Evolutionary conservation across 2,113 vertebrate species (phyloP).

Genomic region (Alectura lathami): DNA sequence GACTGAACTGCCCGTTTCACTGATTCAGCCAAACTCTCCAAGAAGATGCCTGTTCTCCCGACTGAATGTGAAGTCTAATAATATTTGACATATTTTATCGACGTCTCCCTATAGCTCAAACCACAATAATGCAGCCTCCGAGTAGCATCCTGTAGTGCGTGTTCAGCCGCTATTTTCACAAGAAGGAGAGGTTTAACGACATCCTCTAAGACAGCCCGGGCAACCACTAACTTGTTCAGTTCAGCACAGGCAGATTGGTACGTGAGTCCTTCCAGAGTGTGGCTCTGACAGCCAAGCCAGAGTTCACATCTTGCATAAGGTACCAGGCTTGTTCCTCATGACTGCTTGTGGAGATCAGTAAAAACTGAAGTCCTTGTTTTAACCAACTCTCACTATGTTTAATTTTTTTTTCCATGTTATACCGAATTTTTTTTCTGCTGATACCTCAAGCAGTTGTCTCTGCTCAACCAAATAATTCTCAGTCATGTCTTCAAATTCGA

Average conservation of each 20-base stretch:
- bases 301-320: not conserved
- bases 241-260: not conserved
- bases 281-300: not conserved
- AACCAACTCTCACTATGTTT: rapidly evolving
- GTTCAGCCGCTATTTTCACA: not conserved
- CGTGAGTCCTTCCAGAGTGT: not conserved
- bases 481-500: not conserved
- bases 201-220: not conserved
- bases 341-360: not conserved
- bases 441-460: not conserved
- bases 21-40: not conserved
- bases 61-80: not conserved
- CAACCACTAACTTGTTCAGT: not conserved
- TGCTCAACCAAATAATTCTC: not conserved
- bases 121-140: rapidly evolving
- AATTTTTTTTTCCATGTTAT: not conserved
- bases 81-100: not conserved
- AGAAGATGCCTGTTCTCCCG: not conserved
- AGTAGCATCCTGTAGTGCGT: not conserved
- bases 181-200: not conserved
- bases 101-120: not conserved
- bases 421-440: not conserved
- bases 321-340: not conserved
- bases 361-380: not conserved
- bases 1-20: not conserved